A percentile compares a stretch with the other conserved stretches of the same genome.
Conservation (phyloP, 2,888 invertebrate genomes). For the Allophyes oxyacanthae region DNA sequence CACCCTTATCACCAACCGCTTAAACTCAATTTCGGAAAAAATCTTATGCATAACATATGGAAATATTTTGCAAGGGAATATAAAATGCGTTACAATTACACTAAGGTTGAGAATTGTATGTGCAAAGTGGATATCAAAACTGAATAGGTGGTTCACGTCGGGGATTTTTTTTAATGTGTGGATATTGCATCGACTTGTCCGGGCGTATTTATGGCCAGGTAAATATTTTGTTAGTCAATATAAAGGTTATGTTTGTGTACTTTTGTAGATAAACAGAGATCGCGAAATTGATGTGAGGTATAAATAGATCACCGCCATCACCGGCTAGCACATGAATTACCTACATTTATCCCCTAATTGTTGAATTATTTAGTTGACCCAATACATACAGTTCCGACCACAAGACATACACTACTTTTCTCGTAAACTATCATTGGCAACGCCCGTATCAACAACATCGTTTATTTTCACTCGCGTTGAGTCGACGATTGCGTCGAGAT, state of each 20-base stretch:
- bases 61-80: slow-evolving; percentile 40
- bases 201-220: slow-evolving; percentile 74
- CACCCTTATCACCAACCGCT: slow-evolving; percentile 45
- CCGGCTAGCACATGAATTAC: no score
- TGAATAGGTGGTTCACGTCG: slow-evolving; percentile 73
- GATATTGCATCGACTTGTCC: slow-evolving; percentile 76
- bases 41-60: slow-evolving; percentile 7
- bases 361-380: no score
- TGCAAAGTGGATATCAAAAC: slow-evolving; percentile 54
- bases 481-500: no score
- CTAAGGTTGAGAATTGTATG: slow-evolving; percentile 49
- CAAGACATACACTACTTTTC: no score
- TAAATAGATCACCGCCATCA: no score
- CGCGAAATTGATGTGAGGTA: neutral
- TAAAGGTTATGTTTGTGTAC: slow-evolving; percentile 24
- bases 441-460: no score
- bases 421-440: no score
- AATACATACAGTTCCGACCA: no score
- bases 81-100: neutral
- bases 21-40: slow-evolving; percentile 48
- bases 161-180: slow-evolving; percentile 77
- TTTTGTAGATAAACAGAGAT: slow-evolving; percentile 12
- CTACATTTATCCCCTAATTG: no score
- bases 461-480: no score
- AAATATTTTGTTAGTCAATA: slow-evolving; percentile 61